Evolutionary conservation across 1,140 invertebrate species (phyloP).

Genomic region (Sipha flava): DNA sequence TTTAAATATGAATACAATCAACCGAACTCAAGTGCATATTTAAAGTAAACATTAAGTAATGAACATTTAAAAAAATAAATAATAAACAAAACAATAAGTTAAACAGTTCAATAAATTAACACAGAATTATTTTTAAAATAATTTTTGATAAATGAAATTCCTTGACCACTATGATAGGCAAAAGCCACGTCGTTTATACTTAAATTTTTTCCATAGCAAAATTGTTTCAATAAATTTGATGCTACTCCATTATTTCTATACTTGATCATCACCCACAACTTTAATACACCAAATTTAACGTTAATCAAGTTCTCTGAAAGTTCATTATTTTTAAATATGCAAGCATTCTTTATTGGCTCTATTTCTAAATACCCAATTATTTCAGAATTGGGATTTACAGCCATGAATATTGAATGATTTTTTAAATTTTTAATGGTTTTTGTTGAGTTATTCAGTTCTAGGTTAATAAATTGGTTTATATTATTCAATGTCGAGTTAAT

Average conservation of each 20-base stretch:
- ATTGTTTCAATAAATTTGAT: neutral
- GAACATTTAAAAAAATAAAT: too few species aligned
- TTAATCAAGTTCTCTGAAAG: neutral
- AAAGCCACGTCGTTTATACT: neutral
- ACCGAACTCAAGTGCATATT: too few species aligned
- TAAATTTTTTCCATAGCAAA: neutral
- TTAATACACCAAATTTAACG: slow-evolving; percentile 2
- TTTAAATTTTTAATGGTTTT: neutral
- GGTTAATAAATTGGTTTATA: neutral
- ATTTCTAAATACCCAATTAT: slow-evolving; percentile 9
- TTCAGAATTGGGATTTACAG: neutral
- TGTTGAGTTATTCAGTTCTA: neutral
- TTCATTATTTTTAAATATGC: neutral
- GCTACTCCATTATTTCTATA: slow-evolving; percentile 7
- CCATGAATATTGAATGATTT: neutral
- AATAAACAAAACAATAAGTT: too few species aligned
- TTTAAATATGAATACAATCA: too few species aligned
- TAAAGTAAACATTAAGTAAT: too few species aligned
- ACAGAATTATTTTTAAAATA: neutral
- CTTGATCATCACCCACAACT: slow-evolving; percentile 1
- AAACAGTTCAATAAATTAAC: slow-evolving; percentile 1
- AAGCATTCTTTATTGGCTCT: neutral
- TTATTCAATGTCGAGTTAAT: neutral
- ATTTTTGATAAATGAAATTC: neutral
- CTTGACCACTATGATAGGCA: neutral